Evolutionary conservation across 2,797 vertebrate genomes (phyloP).

Genomic region (Xerus rutilus): DNA sequence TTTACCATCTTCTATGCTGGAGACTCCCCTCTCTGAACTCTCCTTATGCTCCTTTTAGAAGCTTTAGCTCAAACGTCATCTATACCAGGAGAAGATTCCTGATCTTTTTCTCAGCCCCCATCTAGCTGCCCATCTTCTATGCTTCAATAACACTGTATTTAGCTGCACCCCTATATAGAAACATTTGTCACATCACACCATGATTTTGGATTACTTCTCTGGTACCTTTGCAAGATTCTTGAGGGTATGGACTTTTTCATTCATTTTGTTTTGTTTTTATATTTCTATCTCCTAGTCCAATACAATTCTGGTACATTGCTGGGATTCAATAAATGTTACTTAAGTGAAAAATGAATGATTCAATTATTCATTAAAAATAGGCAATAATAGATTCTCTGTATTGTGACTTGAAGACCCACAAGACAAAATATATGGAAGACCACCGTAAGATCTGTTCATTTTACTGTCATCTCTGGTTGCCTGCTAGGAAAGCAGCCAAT

Average conservation of each 20-base stretch:
- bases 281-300: neutral
- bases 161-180: neutral
- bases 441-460: neutral
- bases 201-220: neutral
- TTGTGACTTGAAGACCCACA: neutral
- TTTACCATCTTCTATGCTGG: neutral
- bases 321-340: neutral
- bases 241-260: neutral
- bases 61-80: neutral
- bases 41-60: neutral
- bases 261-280: neutral
- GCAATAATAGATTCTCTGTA: slow-evolving; percentile 10
- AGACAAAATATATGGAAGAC: neutral
- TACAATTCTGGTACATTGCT: neutral
- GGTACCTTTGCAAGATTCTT: neutral
- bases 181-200: neutral
- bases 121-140: neutral
- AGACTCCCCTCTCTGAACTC: neutral
- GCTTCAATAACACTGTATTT: neutral
- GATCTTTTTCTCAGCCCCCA: neutral
- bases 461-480: neutral
- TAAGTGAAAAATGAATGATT: neutral
- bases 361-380: slow-evolving; percentile 31
- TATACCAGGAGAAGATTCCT: neutral
- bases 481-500: neutral